Evolutionary conservation across 2,113 vertebrate genomes (phyloP).

Genomic region (Rallus limicola): DNA sequence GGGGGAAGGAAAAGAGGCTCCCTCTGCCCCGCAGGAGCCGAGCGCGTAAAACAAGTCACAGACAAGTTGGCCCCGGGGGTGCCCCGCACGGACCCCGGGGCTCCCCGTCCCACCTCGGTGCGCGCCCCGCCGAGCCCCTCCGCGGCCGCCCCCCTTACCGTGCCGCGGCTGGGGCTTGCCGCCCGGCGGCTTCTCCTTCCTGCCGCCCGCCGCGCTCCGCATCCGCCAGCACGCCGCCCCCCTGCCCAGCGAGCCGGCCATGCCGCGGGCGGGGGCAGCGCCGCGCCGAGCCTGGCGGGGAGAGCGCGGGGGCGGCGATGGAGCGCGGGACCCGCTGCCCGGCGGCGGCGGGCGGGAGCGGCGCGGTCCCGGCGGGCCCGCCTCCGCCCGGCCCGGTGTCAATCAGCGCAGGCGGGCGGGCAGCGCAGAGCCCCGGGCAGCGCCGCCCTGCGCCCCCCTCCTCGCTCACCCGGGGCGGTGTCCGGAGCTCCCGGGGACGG

Average conservation of each 20-base stretch:
- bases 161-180: slow-evolving; percentile 19
- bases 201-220: slow-evolving; percentile 58
- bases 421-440: not conserved
- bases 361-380: not conserved
- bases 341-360: not conserved
- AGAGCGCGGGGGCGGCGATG: not conserved
- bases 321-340: not conserved
- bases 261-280: not conserved
- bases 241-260: slow-evolving; percentile 48
- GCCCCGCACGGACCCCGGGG: not conserved
- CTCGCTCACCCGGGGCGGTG: not conserved
- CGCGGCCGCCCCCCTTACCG: slow-evolving; percentile 59
- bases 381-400: not conserved
- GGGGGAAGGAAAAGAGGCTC: too few species aligned
- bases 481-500: not conserved
- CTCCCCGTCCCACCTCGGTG: not conserved
- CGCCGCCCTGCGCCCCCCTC: not conserved
- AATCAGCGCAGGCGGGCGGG: not conserved
- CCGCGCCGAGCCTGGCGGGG: not conserved
- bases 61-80: not conserved
- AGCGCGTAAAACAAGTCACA: not conserved
- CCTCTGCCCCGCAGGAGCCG: not conserved
- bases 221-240: slow-evolving; percentile 53
- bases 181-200: slow-evolving; percentile 41
- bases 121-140: not conserved